A percentile compares a stretch with the other conserved stretches of the same genome.
phyloP scores from a whole-genome alignment of 2,888 invertebrate species.

The Acrobasis repandana region DNA sequence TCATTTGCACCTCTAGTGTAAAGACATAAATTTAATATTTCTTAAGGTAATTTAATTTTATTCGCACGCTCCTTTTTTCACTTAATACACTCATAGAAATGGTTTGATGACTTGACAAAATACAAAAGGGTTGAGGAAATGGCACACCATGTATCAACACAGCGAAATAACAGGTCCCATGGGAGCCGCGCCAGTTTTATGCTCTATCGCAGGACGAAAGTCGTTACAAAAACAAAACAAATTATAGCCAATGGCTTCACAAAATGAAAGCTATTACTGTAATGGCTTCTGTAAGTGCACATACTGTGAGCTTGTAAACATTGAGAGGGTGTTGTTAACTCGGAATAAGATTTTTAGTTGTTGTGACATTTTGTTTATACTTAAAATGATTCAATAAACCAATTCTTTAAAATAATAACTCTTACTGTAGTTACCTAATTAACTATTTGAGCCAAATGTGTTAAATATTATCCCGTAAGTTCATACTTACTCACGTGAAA shows the following conservation, averaged over 20 bases:
- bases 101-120: neutral
- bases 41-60: too few species aligned
- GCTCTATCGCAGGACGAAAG: constrained; percentile 27
- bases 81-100: neutral
- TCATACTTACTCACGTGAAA: too few species aligned
- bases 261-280: constrained; percentile 19
- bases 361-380: too few species aligned
- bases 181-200: constrained; percentile 26
- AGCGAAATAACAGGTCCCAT: constrained; percentile 14
- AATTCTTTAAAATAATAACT: too few species aligned
- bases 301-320: neutral
- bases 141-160: constrained; percentile 11
- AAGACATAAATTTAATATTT: too few species aligned
- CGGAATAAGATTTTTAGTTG: too few species aligned
- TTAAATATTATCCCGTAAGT: too few species aligned
- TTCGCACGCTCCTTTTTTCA: too few species aligned
- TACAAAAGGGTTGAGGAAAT: constrained; percentile 14
- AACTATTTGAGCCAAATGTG: too few species aligned
- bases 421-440: too few species aligned
- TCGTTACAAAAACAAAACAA: constrained; percentile 29
- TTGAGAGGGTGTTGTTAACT: neutral
- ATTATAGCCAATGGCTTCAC: constrained; percentile 23
- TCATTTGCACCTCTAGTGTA: too few species aligned
- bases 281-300: constrained; percentile 9
- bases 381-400: too few species aligned